Evolutionary conservation across 2,113 vertebrate species (phyloP), one percentile per base, ranked within the genome.

Genomic region (Anthoscopus minutus): DNA sequence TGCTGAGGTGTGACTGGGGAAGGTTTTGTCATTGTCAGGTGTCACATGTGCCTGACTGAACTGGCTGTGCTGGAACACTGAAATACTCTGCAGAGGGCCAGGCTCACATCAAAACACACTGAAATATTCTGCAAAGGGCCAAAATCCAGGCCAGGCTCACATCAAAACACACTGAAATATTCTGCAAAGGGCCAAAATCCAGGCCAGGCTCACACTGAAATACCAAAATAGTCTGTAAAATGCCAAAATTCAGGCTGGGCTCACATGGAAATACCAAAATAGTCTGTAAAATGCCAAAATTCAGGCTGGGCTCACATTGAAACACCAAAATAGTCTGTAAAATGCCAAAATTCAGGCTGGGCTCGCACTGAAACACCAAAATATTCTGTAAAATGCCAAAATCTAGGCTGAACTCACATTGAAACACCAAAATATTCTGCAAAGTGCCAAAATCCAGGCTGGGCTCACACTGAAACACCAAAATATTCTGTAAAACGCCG

Each of bases 181-280:
- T 30, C 12, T 40, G 2, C 35, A 25, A 89, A 61, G 60, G 37
- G 33, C 76, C 21, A 6, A 44, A 40, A 57, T 7, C 15, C 15
- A 1, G 6, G 54, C 31, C 1, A 4, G 38, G 18, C 38, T 53
- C 13, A 1, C 1, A 0, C 7, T 10, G 0, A 20, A 47, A 35
- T 31, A 12, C 31, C 1, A 2, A 44, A 56, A 28, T 15, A 2
- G 3, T n/a, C 11, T 3, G 14, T 19, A 3, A 83, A 65, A 51
- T 51, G n/a, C 58, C 17, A 5, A 40, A 38, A 37, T 18, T 6
- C 35, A 33, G 47, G n/a, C 47, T 38, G 19, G 12, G 11, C n/a
- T 51, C 12, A 1, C 1, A 0, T 8, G 8, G 0, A 20, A 47
- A 35, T 31, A 12, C 31, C 1, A 2, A 44, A 56, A 28, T 15